A percentile compares a stretch with the other conserved stretches of the same genome.
phyloP scores from a whole-genome alignment of 1,140 invertebrate species.

The Protaetia brevitarsis region DNA sequence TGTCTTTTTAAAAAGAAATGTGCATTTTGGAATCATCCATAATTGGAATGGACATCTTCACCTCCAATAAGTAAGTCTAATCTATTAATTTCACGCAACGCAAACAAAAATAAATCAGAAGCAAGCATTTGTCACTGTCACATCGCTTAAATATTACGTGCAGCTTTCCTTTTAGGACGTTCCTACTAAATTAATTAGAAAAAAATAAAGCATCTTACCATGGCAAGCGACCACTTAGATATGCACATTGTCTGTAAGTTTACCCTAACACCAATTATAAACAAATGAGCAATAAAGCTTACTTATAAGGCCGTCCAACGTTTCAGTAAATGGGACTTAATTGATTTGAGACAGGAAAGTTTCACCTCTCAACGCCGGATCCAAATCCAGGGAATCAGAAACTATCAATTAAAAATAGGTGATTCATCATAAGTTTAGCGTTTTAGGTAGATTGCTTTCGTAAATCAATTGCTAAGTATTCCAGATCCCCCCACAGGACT shows the following conservation, averaged over 20 bases:
- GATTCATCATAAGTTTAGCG: neutral
- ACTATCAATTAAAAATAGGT: neutral
- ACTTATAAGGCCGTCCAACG: too few relatives aligned
- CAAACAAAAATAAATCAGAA: too few relatives aligned
- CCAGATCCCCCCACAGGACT: neutral
- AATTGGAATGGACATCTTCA: too few relatives aligned
- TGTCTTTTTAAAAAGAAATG: too few relatives aligned
- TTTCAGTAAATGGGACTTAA: neutral
- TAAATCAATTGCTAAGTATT: neutral
- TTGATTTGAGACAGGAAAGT: constrained; percentile 3
- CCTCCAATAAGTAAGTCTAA: too few relatives aligned
- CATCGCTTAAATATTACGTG: neutral
- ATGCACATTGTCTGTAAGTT: constrained; percentile 11
- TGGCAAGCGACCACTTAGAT: neutral
- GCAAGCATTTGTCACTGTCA: constrained; percentile 10
- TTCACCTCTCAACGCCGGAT: too few relatives aligned
- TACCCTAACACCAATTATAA: neutral
- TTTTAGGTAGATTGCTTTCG: neutral
- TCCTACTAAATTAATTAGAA: neutral
- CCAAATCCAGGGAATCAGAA: too few relatives aligned
- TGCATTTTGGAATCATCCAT: too few relatives aligned
- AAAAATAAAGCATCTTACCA: neutral
- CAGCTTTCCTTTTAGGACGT: neutral
- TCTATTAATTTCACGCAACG: too few relatives aligned
- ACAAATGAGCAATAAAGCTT: neutral